These are phyloP conservation scores for Acholoe squamosa DNA, from an alignment of 2,888 invertebrate genomes.

Conservation along the genomic window DNA sequence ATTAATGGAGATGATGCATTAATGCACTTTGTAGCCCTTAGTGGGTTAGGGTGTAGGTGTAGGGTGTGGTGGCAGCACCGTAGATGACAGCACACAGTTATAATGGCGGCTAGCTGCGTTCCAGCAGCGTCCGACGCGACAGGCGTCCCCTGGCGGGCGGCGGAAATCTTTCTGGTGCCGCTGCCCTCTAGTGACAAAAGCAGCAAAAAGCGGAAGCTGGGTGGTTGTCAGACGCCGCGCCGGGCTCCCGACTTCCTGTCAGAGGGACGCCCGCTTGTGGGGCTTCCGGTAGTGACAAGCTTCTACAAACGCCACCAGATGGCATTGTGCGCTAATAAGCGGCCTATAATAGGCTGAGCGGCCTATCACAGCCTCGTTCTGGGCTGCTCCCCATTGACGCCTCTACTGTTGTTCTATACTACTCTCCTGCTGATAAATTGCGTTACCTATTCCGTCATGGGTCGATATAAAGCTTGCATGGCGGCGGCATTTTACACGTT, in stretches of 20 bases:
- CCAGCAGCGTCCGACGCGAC: not conserved
- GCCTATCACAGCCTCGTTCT: not conserved
- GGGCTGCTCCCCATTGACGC: not conserved
- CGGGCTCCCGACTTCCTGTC: constrained; percentile 14
- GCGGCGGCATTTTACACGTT: too few relatives aligned
- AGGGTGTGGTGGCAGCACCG: not conserved
- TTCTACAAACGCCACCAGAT: not conserved
- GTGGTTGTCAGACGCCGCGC: constrained; percentile 4
- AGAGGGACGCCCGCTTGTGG: not conserved
- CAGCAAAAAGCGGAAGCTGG: not conserved
- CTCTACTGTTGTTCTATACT: not conserved
- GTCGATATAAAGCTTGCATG: not conserved
- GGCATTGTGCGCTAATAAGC: not conserved
- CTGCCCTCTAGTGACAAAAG: not conserved
- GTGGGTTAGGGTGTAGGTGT: too few relatives aligned
- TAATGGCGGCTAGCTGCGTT: not conserved
- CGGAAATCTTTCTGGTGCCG: constrained; percentile 10
- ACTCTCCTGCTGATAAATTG: not conserved
- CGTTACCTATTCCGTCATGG: not conserved
- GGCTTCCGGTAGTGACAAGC: constrained; percentile 24
- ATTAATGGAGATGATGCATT: too few relatives aligned
- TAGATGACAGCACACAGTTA: not conserved
- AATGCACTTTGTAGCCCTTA: too few relatives aligned
- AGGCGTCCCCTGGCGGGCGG: not conserved
- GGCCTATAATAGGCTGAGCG: not conserved